Conservation (phyloP, 2,888 invertebrate species). For the Megamerina dolium region DNA sequence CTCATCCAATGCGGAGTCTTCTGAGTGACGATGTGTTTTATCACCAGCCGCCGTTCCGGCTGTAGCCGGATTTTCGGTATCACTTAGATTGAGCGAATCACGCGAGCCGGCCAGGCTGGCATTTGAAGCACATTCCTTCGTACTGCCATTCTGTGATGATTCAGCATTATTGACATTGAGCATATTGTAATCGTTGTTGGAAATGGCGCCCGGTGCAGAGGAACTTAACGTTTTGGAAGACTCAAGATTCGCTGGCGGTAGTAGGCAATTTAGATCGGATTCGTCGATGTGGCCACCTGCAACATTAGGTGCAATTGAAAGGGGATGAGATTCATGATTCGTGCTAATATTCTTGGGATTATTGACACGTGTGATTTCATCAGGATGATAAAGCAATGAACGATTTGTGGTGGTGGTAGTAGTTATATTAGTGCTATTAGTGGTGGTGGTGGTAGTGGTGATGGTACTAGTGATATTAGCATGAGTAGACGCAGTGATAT, state of each 20-base stretch:
- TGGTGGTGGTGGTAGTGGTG: slow-evolving; percentile 24
- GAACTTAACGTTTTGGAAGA: slow-evolving; percentile 69
- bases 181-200: slow-evolving; percentile 43
- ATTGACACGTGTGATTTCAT: slow-evolving; percentile 19
- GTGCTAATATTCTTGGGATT: slow-evolving; percentile 21
- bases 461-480: slow-evolving; percentile 19
- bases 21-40: slow-evolving; percentile 49
- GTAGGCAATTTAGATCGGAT: slow-evolving; percentile 37
- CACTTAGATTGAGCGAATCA: slow-evolving; percentile 21
- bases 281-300: slow-evolving; percentile 25
- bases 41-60: slow-evolving; percentile 11
- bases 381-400: slow-evolving; percentile 25
- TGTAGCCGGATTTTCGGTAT: slow-evolving; percentile 14
- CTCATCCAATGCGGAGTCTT: slow-evolving; percentile 54
- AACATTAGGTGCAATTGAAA: slow-evolving; percentile 22
- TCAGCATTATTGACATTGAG: slow-evolving; percentile 18
- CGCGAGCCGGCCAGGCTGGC: slow-evolving; percentile 26
- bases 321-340: slow-evolving; percentile 22
- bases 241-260: slow-evolving; percentile 55
- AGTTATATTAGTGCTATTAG: slow-evolving; percentile 22
- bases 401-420: slow-evolving; percentile 26
- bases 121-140: slow-evolving; percentile 18
- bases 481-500: slow-evolving; percentile 24
- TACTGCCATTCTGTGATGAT: slow-evolving; percentile 11
- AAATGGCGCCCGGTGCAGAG: slow-evolving; percentile 81